phyloP scores from a whole-genome alignment of 2,888 invertebrate species.

The Chalcis sispes region DNA sequence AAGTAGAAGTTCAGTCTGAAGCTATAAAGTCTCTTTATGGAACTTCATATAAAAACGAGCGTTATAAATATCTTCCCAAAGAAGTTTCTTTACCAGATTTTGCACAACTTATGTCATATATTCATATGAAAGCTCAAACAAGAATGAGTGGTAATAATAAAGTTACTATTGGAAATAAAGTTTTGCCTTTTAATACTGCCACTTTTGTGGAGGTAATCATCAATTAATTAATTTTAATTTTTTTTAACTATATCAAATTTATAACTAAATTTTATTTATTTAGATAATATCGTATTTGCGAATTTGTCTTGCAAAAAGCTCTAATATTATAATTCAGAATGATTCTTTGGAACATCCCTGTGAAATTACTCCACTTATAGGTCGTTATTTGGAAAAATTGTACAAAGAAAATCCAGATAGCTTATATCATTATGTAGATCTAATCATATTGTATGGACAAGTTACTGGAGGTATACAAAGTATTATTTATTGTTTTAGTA shows the following conservation, averaged over 20 bases:
- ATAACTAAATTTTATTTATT: constrained; percentile 49
- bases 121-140: constrained; percentile 77
- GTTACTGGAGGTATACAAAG: constrained; percentile 82
- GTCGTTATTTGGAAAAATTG: constrained; percentile 80
- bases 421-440: constrained; percentile 82
- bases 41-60: constrained; percentile 76
- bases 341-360: constrained; percentile 79
- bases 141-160: constrained; percentile 71
- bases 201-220: constrained; percentile 84
- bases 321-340: constrained; percentile 78
- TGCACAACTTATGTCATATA: constrained; percentile 83
- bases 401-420: constrained; percentile 79
- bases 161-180: constrained; percentile 82
- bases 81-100: constrained; percentile 83
- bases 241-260: too few species aligned
- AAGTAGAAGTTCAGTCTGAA: constrained; percentile 86
- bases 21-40: constrained; percentile 87
- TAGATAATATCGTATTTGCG: constrained; percentile 88
- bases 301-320: constrained; percentile 84
- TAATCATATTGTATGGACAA: constrained; percentile 82
- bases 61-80: constrained; percentile 66
- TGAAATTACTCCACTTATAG: constrained; percentile 82
- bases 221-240: constrained; percentile 24
- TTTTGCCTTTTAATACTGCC: constrained; percentile 83
- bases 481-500: too few species aligned